phyloP scores from a whole-genome alignment of 2,113 vertebrate species.

The Triplophysa rosa region DNA sequence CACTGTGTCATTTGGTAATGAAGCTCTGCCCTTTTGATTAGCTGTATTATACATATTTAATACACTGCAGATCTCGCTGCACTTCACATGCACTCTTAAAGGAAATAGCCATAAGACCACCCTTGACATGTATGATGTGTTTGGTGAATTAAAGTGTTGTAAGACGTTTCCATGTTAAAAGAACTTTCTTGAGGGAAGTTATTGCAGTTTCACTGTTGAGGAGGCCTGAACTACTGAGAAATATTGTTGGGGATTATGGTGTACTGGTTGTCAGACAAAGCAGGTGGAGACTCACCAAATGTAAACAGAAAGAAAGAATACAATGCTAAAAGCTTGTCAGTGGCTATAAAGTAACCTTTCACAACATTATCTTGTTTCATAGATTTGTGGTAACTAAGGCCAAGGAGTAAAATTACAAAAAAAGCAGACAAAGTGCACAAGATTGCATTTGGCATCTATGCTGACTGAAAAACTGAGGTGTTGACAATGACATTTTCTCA shows the following conservation, averaged over 20 bases:
- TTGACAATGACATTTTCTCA: too few species aligned
- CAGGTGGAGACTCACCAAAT: background rate
- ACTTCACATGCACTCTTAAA: conserved; percentile 41
- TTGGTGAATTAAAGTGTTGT: background rate
- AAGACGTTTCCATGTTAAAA: background rate
- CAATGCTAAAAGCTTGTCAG: background rate
- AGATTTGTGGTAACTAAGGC: background rate
- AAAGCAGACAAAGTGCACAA: too few species aligned
- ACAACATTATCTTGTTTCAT: background rate
- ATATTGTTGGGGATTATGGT: background rate
- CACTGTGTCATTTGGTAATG: conserved; percentile 44
- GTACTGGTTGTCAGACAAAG: background rate
- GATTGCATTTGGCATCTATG: too few species aligned
- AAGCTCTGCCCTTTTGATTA: conserved; percentile 60
- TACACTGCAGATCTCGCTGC: conserved; percentile 41
- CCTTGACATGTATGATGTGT: conserved; percentile 12
- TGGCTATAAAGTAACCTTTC: background rate
- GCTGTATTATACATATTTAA: conserved; percentile 56
- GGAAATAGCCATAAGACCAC: conserved; percentile 14
- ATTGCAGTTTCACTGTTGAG: background rate
- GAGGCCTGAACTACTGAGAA: background rate
- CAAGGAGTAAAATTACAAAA: too few species aligned
- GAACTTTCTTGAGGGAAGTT: background rate
- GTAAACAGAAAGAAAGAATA: background rate
- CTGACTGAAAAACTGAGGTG: too few species aligned